Percentiles rank a stretch among this genome's conserved stretches.
phyloP scores from a whole-genome alignment of 2,888 invertebrate species.

The Eupithecia centaureata region DNA sequence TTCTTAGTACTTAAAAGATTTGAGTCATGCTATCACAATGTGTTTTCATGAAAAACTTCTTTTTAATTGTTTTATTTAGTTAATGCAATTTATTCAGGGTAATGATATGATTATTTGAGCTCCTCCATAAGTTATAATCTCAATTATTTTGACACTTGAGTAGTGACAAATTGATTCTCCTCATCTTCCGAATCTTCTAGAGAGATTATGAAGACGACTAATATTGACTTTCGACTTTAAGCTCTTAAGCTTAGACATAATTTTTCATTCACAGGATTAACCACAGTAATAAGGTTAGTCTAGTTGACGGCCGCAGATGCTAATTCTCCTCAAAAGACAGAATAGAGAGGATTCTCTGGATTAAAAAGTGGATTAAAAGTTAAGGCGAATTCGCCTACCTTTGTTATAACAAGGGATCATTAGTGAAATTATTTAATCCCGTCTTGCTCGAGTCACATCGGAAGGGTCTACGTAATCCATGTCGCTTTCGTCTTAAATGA shows the following conservation, averaged over 20 bases:
- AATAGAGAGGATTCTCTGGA: conserved; percentile 6
- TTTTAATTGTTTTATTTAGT: no score
- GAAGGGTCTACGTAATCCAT: conserved; percentile 13
- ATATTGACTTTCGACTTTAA: background rate
- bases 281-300: background rate
- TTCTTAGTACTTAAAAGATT: no score
- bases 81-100: no score
- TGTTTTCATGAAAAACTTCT: no score
- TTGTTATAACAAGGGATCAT: conserved; percentile 20
- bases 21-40: no score
- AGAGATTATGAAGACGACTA: no score
- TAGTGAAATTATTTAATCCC: conserved; percentile 23
- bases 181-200: no score
- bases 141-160: no score
- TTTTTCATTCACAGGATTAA: background rate
- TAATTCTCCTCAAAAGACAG: conserved; percentile 2
- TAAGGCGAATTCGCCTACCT: background rate
- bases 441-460: conserved; percentile 18
- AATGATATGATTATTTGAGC: no score
- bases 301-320: background rate
- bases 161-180: no score
- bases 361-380: conserved; percentile 9
- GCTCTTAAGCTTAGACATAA: background rate
- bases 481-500: conserved; percentile 16
- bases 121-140: no score